phyloP scores from a whole-genome alignment of 2,113 vertebrate genomes.

The Tricholaema leucomelas region DNA sequence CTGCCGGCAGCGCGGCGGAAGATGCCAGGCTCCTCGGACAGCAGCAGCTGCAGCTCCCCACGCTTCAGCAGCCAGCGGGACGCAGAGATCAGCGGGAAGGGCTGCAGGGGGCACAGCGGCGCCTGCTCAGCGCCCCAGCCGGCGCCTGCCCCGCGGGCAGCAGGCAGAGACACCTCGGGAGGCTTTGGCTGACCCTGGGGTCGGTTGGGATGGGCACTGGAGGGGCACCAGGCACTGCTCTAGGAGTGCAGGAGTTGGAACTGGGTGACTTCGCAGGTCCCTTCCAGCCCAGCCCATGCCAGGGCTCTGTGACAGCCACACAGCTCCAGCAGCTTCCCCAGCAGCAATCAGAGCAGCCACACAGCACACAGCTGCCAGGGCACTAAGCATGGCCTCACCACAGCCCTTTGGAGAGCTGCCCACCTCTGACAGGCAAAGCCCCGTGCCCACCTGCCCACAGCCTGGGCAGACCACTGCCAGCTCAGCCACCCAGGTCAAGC shows the following conservation, averaged over 20 bases:
- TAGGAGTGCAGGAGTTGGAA: no score
- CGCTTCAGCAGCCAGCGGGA: conserved; percentile 93
- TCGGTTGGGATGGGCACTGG: not conserved
- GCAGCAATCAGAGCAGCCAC: rapidly evolving
- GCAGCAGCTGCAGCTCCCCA: conserved; percentile 80
- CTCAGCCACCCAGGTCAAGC: not conserved
- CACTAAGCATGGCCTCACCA: not conserved
- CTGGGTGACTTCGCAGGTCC: no score
- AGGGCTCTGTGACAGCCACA: no score
- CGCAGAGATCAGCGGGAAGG: conserved; percentile 85
- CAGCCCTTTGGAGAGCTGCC: not conserved
- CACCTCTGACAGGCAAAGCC: not conserved
- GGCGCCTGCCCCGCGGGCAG: no score
- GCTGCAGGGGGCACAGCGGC: conserved; percentile 41
- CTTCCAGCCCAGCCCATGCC: no score
- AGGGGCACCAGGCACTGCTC: no score
- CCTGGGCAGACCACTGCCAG: not conserved
- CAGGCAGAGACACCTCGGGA: not conserved
- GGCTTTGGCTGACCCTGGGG: not conserved
- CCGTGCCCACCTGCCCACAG: not conserved
- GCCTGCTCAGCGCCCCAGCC: no score
- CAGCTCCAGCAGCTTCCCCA: rapidly evolving
- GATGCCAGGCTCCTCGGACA: conserved; percentile 83
- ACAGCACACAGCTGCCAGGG: not conserved
- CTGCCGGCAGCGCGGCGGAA: conserved; percentile 86